A percentile compares a stretch with the other conserved stretches of the same genome.
phyloP scores from a whole-genome alignment of 2,888 invertebrate species.

The Laothoe populi region DNA sequence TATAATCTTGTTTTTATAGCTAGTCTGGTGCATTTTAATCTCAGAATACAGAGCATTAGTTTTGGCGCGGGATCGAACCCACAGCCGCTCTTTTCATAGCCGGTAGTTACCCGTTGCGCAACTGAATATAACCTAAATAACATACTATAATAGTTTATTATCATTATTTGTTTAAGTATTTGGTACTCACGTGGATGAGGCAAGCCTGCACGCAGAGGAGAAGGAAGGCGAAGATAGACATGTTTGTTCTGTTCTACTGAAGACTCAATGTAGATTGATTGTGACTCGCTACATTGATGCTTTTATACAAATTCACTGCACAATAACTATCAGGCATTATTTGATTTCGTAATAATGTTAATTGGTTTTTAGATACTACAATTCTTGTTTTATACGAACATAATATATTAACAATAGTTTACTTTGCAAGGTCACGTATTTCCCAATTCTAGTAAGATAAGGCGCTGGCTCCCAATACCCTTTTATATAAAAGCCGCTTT shows the following conservation, averaged over 20 bases:
- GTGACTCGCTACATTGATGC: conserved; percentile 4
- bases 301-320: not conserved
- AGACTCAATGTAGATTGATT: conserved; percentile 30
- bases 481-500: not conserved
- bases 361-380: not conserved
- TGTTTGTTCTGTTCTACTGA: conserved; percentile 34
- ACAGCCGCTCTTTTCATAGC: no score
- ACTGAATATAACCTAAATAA: not conserved
- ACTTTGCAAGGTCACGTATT: no score
- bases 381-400: not conserved
- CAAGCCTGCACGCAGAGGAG: conserved; percentile 49
- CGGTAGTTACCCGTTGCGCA: no score
- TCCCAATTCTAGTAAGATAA: no score
- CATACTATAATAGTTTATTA: not conserved
- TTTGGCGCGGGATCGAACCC: no score
- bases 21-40: no score
- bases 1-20: no score
- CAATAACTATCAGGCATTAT: no score
- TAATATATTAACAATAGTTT: not conserved
- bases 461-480: no score
- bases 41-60: no score
- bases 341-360: not conserved
- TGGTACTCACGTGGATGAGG: conserved; percentile 45
- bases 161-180: not conserved
- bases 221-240: conserved; percentile 46